phyloP scores from a whole-genome alignment of 1,140 invertebrate species.

The Reticulitermes speratus region DNA sequence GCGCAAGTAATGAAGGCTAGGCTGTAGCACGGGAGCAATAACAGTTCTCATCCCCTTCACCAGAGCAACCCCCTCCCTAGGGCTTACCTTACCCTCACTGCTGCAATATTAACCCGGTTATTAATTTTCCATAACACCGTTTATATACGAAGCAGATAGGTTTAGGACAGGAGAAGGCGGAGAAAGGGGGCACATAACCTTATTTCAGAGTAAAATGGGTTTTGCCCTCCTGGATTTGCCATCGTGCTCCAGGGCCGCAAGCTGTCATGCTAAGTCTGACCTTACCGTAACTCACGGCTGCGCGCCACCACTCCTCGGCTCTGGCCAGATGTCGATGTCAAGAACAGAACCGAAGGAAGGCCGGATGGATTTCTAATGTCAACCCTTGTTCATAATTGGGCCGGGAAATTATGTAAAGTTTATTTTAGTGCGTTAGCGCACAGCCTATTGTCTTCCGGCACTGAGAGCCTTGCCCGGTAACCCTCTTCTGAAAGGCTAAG shows the following conservation, averaged over 20 bases:
- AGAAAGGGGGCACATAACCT: background rate
- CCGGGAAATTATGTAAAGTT: background rate
- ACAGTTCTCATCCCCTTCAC: background rate
- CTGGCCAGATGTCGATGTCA: background rate
- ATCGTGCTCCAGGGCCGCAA: no score
- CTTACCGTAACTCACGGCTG: background rate
- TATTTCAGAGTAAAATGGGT: background rate
- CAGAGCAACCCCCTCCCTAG: background rate
- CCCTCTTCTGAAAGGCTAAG: background rate
- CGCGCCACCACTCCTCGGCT: background rate
- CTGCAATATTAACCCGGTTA: slow-evolving; percentile 18
- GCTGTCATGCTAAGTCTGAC: background rate
- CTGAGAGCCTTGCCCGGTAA: background rate
- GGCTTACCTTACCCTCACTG: slow-evolving; percentile 17
- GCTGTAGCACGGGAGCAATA: background rate
- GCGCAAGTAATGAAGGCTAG: slow-evolving; percentile 23
- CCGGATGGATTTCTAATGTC: background rate
- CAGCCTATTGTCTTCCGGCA: background rate
- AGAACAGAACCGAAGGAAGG: background rate
- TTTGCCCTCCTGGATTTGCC: background rate
- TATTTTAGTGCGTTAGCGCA: background rate
- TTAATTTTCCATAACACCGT: slow-evolving; percentile 19
- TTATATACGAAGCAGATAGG: slow-evolving; percentile 5
- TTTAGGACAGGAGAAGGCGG: background rate
- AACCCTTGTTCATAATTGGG: background rate